phyloP scores from a whole-genome alignment of 2,797 vertebrate genomes.

The Macroramphosus scolopax region DNA sequence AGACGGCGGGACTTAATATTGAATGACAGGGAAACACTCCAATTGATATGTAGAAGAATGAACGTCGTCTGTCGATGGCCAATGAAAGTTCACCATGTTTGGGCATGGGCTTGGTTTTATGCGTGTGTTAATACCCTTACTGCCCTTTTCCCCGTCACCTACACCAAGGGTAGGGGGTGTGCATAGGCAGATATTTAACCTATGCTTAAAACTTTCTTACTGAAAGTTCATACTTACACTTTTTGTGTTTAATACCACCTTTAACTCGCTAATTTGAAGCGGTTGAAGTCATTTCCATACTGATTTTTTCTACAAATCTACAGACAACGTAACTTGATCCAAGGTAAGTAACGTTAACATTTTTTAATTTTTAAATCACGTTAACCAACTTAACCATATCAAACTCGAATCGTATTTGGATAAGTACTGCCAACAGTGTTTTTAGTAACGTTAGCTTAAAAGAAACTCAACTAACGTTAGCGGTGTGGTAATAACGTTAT shows the following conservation, averaged over 20 bases:
- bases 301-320: conserved; percentile 4
- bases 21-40: conserved; percentile 17
- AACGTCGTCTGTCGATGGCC: conserved; percentile 28
- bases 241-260: conserved; percentile 39
- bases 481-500: neutral
- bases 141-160: conserved; percentile 59
- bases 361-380: too few species aligned
- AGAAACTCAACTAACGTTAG: neutral
- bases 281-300: conserved; percentile 14
- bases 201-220: conserved; percentile 75
- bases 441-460: neutral
- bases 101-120: conserved; percentile 50
- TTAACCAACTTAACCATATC: neutral
- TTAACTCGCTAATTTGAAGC: conserved; percentile 25
- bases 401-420: too few species aligned
- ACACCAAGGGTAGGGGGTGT: conserved; percentile 83
- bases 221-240: conserved; percentile 63
- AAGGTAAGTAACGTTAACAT: conserved; percentile 58
- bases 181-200: conserved; percentile 63
- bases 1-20: conserved; percentile 17
- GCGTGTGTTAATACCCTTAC: conserved; percentile 35
- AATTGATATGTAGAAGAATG: conserved; percentile 30
- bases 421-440: too few species aligned
- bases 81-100: conserved; percentile 55
- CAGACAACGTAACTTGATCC: conserved; percentile 37